Percentiles rank a stretch among this genome's conserved stretches.
phyloP scores from a whole-genome alignment of 2,113 vertebrate genomes.

The Solea senegalensis region DNA sequence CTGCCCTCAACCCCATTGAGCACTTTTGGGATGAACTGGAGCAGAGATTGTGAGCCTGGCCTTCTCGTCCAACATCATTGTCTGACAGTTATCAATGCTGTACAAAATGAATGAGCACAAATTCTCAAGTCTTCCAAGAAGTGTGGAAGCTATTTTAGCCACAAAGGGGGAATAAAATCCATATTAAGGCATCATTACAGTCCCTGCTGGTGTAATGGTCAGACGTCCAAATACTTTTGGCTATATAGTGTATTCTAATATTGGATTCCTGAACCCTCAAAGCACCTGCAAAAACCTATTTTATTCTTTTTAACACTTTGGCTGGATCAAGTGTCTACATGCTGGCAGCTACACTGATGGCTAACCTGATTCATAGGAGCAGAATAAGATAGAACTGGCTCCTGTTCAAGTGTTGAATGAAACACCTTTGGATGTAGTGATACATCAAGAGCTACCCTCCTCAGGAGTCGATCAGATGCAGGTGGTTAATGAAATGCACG shows the following conservation, averaged over 20 bases:
- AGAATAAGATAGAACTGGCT: constrained; percentile 22
- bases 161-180: no score
- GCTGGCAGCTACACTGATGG: constrained; percentile 42
- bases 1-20: no score
- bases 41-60: no score
- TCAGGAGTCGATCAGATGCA: constrained; percentile 6
- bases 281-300: constrained; percentile 36
- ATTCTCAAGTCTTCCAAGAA: no score
- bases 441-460: neutral
- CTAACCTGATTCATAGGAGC: constrained; percentile 16
- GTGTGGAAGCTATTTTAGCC: no score
- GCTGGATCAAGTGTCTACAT: constrained; percentile 23
- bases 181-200: no score
- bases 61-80: no score
- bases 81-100: no score
- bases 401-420: constrained; percentile 10
- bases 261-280: constrained; percentile 35
- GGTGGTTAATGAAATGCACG: constrained; percentile 19
- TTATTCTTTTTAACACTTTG: constrained; percentile 33
- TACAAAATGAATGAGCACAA: no score
- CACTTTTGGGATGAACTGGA: no score
- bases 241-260: constrained; percentile 6
- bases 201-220: constrained; percentile 19
- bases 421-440: constrained; percentile 11
- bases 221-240: constrained; percentile 1